Base-by-base conservation (phyloP, 2,113 vertebrate species). In the Leptobrachium leishanense region DNA sequence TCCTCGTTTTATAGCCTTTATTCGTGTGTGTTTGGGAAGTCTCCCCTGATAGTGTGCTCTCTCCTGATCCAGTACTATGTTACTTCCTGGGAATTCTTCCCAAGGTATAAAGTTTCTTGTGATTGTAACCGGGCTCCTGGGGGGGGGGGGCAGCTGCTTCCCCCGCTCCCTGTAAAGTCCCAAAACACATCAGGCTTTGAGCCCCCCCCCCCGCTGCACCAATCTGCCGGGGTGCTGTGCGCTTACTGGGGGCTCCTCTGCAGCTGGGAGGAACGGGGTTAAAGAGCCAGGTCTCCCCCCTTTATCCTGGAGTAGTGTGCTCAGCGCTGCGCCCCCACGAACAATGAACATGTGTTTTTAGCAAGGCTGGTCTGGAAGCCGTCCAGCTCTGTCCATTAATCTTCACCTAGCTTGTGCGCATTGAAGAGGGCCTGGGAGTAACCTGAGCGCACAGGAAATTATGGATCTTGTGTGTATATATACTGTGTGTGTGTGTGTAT, bases 81-180 rank as follows among this genome's bases (percentile, higher is more conserved):
- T 12, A 31, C 77, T 80, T 74, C 70, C 77, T 74, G 71, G 72
- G 71, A 74, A 68, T 80, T 50, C 46, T 20, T 40, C 64, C 44
- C 46, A 4, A 43, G 11, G 70, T 7, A 40, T 73, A 44, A 44
- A 43, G 54, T 80, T 80, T 66, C 62, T 31, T 0, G 2, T 46
- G 7, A 10, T 43, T 79, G 77, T 80, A 80, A 80, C 71, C 41
- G 70, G 68, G 74, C 77, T 59, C 77, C 70, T 59, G 13, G 68
- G 20, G 20, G 20, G 20, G 20, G 20, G 20, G 20, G 3, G 77
- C 77, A 80, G 77, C 77, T 74, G 77, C 71, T 74, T 41, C 46
- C 53, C 44, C 73, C 12, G 31, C 20, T 31, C 20, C 20, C 20
- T 31, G 20, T 31, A 31, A 31, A 31, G 20, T 31, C 20, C 20